Evolutionary conservation across 2,113 vertebrate species (phyloP).

Genomic region (Stigmatopora nigra): DNA sequence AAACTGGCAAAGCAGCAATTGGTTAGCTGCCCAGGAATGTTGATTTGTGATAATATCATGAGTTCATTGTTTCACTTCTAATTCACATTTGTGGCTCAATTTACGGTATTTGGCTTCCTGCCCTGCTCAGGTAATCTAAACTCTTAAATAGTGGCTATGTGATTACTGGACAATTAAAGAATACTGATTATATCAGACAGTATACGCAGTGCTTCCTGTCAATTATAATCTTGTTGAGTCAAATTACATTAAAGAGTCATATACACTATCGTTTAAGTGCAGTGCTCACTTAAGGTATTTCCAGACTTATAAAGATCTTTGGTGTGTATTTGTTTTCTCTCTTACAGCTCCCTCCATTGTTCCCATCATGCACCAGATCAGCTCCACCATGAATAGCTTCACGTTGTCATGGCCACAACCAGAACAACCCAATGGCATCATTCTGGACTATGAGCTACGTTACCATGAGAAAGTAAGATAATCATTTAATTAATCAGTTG

Average conservation of each 20-base stretch:
- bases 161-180: not conserved
- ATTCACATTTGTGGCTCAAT: not conserved
- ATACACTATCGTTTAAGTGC: not conserved
- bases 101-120: not conserved
- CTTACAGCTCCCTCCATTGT: slow-evolving; percentile 88
- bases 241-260: not conserved
- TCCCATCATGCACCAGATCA: slow-evolving; percentile 99
- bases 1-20: not conserved
- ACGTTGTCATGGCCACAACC: slow-evolving; percentile 97
- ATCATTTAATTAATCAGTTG: not conserved
- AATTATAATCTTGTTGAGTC: not conserved
- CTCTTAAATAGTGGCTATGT: not conserved
- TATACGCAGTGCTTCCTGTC: not conserved
- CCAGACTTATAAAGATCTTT: slow-evolving; percentile 13
- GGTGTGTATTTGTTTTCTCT: slow-evolving; percentile 40
- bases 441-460: slow-evolving; percentile 94
- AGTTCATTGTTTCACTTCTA: not conserved
- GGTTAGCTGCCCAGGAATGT: not conserved
- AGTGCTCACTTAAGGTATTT: not conserved
- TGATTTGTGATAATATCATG: not conserved
- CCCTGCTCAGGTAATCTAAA: slow-evolving; percentile 1
- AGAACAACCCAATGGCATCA: slow-evolving; percentile 97
- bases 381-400: slow-evolving; percentile 97
- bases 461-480: slow-evolving; percentile 91
- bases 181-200: slow-evolving; percentile 7